Base-by-base conservation (phyloP, 2,888 invertebrate species). In the Blastobasis lacticolella region DNA sequence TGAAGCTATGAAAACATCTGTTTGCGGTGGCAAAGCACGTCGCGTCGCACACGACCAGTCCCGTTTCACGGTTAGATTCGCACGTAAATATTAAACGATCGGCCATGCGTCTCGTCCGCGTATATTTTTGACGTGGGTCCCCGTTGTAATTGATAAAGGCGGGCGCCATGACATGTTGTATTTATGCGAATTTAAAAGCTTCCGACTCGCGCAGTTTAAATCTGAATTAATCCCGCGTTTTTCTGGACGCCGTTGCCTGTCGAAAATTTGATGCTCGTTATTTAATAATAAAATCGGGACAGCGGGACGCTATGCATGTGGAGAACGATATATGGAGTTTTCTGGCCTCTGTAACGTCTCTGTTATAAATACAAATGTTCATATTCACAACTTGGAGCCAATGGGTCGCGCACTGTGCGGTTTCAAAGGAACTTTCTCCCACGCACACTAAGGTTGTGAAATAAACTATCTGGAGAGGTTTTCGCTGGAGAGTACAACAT, bases 151-250 rank as follows among this genome's bases (percentile, higher is more conserved):
- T 86, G 86, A 84, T 85, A 82, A 84, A 83, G 82, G 85, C 70
- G 64, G 70, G 67, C 67, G 60, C 73, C 80, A 69, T 78, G 80
- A 81, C 83, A 81, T 85, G 81, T 75, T 78, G 76, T 82, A 85
- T 86, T 84, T 83, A 86, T 81, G 78, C 73, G 78, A 74, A 76
- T 85, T 85, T 84, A 85, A 86, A 84, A 81, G 83, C 80, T 77
- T 75, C 75, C 75, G 75, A 75, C 71, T 75, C 75, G 70, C 66
- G 64, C 66, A 75, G 76, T 74, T 81, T 73, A 78, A 82, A 82
- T 77, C 75, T 64, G 73, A 79, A 85, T 83, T 83, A 82, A 83
- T 81, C 67, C 71, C 58, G 62, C 73, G 67, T 75, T 78, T 79
- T 76, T 70, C 47, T 67, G 71, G 72, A 73, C 69, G 69, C 72